Base-by-base conservation (phyloP, 2,888 invertebrate species). In the Vanessa cardui region DNA sequence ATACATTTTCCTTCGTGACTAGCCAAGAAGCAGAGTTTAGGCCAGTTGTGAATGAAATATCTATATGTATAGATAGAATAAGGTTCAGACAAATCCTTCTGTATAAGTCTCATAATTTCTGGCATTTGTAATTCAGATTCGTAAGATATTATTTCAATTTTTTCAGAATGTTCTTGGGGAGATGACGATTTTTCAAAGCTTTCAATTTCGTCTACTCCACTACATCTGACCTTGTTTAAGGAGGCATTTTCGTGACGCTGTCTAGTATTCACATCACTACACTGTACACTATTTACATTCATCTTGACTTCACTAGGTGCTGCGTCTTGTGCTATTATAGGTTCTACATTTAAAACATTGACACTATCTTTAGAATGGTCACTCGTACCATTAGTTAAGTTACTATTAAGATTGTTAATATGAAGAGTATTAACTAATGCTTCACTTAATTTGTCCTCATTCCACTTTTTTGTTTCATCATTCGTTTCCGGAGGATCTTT, bases 31-130 rank as follows among this genome's bases (percentile, higher is more conserved):
- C 99, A 99, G 77, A 99, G 94, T 92, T 99, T 98, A 86, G 99
- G 99, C 99, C 99, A 99, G 90, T 99, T 99, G 90, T 99, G 99
- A 88, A 99, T 99, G 94, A 99, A 99, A 94, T 99, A 99, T 93
- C 99, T 96, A 94, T 99, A 99, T 44, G 99, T 99, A 92, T 99
- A 99, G 94, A 99, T 99, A 76, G 99, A 99, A 94, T 99, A 99
- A 49, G 99, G 99, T 94, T 99, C 99, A 70, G 99, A 99, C 78
- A 99, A 95, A 94, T 99, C 99, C 89, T 98, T 99, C 86, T 99
- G 99, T 87, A 99, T 99, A 83, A 99, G 96, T 93, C 97, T 96
- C 98, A 99, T 99, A 78, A 99, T 99, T 91, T 98, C 97, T 80
- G 98, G 98, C 98, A 99, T 99, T 93, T 99, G 99, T 77, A 97